These are phyloP conservation scores for Beaufortia kweichowensis DNA, from an alignment of 2,113 vertebrate species.

Conservation along the genomic window DNA sequence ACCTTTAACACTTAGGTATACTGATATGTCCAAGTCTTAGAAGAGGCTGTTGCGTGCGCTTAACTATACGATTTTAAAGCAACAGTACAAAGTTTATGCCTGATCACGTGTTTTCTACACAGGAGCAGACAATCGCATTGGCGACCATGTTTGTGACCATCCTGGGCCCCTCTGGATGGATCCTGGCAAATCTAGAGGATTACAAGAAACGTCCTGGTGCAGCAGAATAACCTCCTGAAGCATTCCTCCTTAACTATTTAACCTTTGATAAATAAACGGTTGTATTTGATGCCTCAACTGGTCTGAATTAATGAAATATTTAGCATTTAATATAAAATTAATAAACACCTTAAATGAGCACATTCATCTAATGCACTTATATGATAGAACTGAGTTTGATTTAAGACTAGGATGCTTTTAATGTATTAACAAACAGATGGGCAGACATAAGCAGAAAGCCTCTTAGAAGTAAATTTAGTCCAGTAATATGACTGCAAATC, in stretches of 20 bases:
- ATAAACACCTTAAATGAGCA: background rate
- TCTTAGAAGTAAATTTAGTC: no score
- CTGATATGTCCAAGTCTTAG: background rate
- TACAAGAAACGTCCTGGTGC: conserved; percentile 64
- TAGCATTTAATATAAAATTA: no score
- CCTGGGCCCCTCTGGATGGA: conserved; percentile 70
- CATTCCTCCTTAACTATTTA: conserved; percentile 30
- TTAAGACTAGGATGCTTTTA: background rate
- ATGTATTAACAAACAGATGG: background rate
- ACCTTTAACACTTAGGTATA: no score
- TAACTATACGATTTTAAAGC: background rate
- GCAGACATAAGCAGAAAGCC: no score
- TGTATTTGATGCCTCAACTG: conserved; percentile 17
- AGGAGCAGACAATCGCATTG: conserved; percentile 74
- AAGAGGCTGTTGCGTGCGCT: no score
- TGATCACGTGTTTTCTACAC: background rate
- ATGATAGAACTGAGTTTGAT: background rate
- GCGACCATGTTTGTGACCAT: background rate
- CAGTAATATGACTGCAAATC: no score
- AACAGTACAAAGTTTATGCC: background rate
- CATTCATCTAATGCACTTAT: background rate
- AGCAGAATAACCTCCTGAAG: background rate
- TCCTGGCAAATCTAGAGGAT: conserved; percentile 69
- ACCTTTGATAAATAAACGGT: conserved; percentile 49
- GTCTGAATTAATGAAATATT: background rate